Evolutionary conservation across 2,888 invertebrate species (phyloP).

Genomic region (Sphaerophoria rueppellii): DNA sequence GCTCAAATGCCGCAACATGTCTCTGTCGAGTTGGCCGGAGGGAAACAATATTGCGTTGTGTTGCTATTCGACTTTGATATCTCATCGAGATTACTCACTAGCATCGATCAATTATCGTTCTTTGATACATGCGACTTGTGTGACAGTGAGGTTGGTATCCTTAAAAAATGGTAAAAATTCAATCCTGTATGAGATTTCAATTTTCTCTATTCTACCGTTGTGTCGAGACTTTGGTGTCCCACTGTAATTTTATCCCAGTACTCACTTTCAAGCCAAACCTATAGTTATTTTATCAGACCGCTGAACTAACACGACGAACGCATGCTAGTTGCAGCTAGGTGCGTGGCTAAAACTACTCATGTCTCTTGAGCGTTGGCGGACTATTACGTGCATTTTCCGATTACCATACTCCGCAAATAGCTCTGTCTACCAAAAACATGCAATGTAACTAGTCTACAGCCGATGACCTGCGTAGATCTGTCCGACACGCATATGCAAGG

Average conservation of each 20-base stretch:
- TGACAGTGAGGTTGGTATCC: neutral
- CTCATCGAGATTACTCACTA: conserved; percentile 67
- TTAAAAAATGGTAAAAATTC: neutral
- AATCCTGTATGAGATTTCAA: neutral
- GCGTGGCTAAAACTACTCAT: neutral
- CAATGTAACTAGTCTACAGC: conserved; percentile 22
- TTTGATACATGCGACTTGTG: conserved; percentile 59
- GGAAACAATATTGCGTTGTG: conserved; percentile 55
- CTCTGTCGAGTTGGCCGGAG: conserved; percentile 22
- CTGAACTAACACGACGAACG: neutral
- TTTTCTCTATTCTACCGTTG: neutral
- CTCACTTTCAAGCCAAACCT: conserved; percentile 49
- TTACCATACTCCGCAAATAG: conserved; percentile 50
- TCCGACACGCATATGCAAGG: conserved; percentile 64
- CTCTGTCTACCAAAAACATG: conserved; percentile 26
- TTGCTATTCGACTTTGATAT: conserved; percentile 67
- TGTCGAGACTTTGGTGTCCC: neutral
- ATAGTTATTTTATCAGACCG: conserved; percentile 26
- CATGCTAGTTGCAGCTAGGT: neutral
- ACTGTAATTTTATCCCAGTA: conserved; percentile 34
- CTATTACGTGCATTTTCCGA: conserved; percentile 55
- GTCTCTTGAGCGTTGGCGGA: conserved; percentile 51
- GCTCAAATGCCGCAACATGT: too few relatives aligned
- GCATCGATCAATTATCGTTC: conserved; percentile 72
- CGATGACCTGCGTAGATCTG: conserved; percentile 66